phyloP scores from a whole-genome alignment of 2,888 invertebrate genomes.

The Drosophila tanythrix region DNA sequence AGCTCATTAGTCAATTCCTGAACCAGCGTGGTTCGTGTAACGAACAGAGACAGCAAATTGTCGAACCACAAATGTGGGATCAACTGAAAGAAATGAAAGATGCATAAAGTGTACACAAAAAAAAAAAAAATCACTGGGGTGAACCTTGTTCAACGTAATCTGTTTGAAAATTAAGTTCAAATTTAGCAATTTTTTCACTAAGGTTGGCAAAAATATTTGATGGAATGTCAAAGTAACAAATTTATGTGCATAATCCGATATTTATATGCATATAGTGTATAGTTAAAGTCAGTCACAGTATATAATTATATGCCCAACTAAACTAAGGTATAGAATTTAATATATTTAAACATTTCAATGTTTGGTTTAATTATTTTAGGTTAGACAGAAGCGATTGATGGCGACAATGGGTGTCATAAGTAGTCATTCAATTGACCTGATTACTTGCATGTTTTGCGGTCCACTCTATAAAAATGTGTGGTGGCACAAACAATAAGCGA shows the following conservation, averaged over 20 bases:
- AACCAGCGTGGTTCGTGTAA: constrained; percentile 72
- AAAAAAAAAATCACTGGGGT: constrained; percentile 26
- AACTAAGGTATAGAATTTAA: not conserved
- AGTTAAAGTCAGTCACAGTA: not conserved
- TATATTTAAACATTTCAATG: not conserved
- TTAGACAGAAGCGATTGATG: constrained; percentile 7
- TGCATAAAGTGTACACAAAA: constrained; percentile 38
- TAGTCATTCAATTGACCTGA: constrained; percentile 73
- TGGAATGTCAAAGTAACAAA: constrained; percentile 2
- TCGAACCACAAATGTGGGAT: constrained; percentile 74
- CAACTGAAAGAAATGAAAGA: constrained; percentile 68
- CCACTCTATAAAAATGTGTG: constrained; percentile 74
- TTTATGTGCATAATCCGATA: not conserved
- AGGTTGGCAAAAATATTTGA: not conserved
- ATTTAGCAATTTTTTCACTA: not conserved
- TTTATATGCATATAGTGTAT: not conserved
- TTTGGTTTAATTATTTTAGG: constrained; percentile 1
- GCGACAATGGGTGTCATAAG: constrained; percentile 21
- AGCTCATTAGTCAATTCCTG: constrained; percentile 72
- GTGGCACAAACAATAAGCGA: constrained; percentile 62
- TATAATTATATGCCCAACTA: not conserved
- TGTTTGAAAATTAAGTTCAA: not conserved
- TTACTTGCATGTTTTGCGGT: constrained; percentile 58
- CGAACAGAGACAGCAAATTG: constrained; percentile 73
- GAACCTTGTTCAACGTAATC: constrained; percentile 39